Base-by-base conservation (phyloP, 2,113 vertebrate genomes). In the Fregata magnificens region DNA sequence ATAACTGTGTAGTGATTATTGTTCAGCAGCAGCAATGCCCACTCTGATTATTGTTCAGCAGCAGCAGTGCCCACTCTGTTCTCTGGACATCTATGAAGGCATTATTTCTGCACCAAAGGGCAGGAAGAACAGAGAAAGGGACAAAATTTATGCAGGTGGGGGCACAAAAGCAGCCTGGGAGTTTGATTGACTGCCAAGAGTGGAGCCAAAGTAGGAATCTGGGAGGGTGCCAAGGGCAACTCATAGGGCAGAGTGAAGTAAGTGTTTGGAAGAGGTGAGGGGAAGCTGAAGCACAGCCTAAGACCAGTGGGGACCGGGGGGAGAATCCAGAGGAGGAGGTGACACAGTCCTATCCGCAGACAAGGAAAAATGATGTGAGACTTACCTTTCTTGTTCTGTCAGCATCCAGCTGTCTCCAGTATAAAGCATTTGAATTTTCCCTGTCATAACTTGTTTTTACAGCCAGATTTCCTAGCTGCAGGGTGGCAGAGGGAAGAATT, bases 361-460 rank as follows among this genome's bases (percentile, higher is more conserved):
- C 20, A 26, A 26, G 82, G 56, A 20, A 32, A 36, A 93, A 24
- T 4, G 2, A 45, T 31, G 67, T 7, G 82, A 67, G 38, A 21
- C 58, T 91, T 42, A 7, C 58, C 66, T 26, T 65, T 26, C 82
- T 58, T 31, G 49, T 84, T 93, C 87, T 90, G 49, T 69, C 82
- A 53, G 93, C 85, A 56, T 63, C 90, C 5, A 0, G 45, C 73
- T 90, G 87, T 47, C 31, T 70, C 71, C 36, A 16, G 21, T 24
- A n/a, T 5, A 66, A 77, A 95, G 59, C 62, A 38, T 45, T 71
- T 87, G 92, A 79, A 90, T 91, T 89, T 89, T 55, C 73, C 84
- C 65, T 96, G 93, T 76, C 89, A 58, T 26, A 94, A 95, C 93
- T 95, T 93, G 95, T 95, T 97, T 96, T 85, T 93, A 56, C 76